Base-by-base conservation (phyloP, 2,888 invertebrate species). In the Phortica okadai region DNA sequence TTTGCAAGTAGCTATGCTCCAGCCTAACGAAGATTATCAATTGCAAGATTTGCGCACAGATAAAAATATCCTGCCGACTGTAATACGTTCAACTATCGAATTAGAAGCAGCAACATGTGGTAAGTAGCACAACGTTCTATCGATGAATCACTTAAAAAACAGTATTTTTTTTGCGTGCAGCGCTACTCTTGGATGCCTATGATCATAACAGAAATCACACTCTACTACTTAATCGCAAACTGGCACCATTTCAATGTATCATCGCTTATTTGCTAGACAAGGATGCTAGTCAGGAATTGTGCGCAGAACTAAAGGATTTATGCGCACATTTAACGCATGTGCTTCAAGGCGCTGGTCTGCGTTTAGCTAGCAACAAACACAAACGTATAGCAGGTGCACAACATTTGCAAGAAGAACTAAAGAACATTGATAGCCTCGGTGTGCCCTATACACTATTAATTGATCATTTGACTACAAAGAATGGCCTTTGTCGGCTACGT, bases 231-330 rank as follows among this genome's bases (percentile, higher is more conserved):
- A 95, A 96, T 86, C 93, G 95, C 77, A 95, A 94, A 91, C 92
- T 96, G 77, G 94, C 96, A 14, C 97, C 97, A 0, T 96, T 94
- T 87, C 96, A 96, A 92, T 93, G 95, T 78, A 93, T 94, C 69
- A 94, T 96, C 89, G 93, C 93, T 25, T 89, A 94, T 72, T 88
- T 93, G 73, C 14, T 59, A 10, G n/a, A 58, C n/a, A 2, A 54
- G 10, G 7, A 6, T 33, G 33, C 59, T 56, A 70, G 7, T 16
- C 25, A 70, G 11, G 6, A 2, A 56, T 42, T 7, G 50, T 83
- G 80, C 69, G 78, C 90, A 72, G 94, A 94, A 82, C 87, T 94
- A 33, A 89, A 89, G 54, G 93, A 94, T 78, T 90, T 95, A 54
- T 92, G 93, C 50, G 84, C 92, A 5, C 94, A 94, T 87, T 84